A percentile compares a stretch with the other conserved stretches of the same genome.
Evolutionary conservation across 2,113 vertebrate genomes (phyloP).

Genomic region (Nannobrachium achirus): DNA sequence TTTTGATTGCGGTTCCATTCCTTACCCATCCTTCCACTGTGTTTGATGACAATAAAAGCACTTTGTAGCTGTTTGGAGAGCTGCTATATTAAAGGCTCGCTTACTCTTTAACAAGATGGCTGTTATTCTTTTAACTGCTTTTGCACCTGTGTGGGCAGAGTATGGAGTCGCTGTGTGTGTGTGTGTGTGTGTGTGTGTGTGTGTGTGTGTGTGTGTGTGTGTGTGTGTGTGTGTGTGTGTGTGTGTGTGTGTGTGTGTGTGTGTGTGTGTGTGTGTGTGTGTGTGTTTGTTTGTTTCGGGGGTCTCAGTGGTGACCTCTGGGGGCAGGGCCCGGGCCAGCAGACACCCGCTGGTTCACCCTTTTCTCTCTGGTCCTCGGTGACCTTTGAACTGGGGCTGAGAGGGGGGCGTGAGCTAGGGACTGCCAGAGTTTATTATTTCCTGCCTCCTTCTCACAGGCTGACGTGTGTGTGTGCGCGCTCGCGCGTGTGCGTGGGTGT

Average conservation of each 20-base stretch:
- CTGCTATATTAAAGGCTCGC: too few species aligned
- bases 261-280: constrained; percentile 5
- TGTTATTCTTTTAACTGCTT: constrained; percentile 4
- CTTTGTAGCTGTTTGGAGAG: background rate
- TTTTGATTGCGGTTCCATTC: too few species aligned
- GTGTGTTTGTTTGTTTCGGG: background rate
- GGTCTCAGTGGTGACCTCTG: constrained; percentile 47
- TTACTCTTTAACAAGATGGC: background rate
- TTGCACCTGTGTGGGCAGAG: constrained; percentile 1
- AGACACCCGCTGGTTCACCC: constrained; percentile 71
- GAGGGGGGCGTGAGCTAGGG: constrained; percentile 80
- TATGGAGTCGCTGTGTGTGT: constrained; percentile 3
- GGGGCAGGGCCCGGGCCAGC: constrained; percentile 54
- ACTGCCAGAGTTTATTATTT: constrained; percentile 96
- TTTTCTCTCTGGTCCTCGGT: constrained; percentile 68
- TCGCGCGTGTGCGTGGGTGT: constrained; percentile 13
- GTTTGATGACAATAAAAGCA: background rate
- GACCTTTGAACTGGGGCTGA: constrained; percentile 88
- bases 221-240: background rate
- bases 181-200: constrained; percentile 2
- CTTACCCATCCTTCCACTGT: too few species aligned
- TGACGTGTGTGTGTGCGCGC: constrained; percentile 13
- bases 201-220: background rate
- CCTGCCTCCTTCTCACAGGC: constrained; percentile 79
- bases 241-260: constrained; percentile 11